These are phyloP conservation scores for Olivierus martensii DNA, from an alignment of 1,140 invertebrate species.

Conservation along the genomic window DNA sequence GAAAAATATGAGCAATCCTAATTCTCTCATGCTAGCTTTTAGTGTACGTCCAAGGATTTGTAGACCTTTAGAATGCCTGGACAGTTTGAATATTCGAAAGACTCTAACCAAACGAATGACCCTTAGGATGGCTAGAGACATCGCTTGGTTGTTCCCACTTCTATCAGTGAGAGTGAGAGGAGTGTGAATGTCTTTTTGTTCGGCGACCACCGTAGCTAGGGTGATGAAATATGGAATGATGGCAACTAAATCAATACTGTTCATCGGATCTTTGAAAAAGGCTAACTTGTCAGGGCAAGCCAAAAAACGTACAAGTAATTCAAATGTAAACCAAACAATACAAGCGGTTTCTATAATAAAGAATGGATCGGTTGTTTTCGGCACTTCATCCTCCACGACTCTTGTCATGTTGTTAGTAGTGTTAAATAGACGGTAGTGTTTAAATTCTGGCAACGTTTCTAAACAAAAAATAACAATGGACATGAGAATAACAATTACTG, in stretches of 20 bases:
- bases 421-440: constrained; percentile 96
- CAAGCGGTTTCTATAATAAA: constrained; percentile 96
- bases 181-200: background rate
- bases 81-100: constrained; percentile 97
- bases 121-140: constrained; percentile 93
- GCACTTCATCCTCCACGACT: constrained; percentile 90
- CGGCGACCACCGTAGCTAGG: constrained; percentile 91
- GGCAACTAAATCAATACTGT: constrained; percentile 98
- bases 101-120: constrained; percentile 95
- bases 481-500: constrained; percentile 95
- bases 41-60: constrained; percentile 96
- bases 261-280: constrained; percentile 99
- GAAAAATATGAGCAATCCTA: constrained; percentile 99
- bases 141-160: constrained; percentile 60
- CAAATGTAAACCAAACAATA: constrained; percentile 98
- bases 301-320: constrained; percentile 94
- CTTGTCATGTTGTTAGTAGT: constrained; percentile 86
- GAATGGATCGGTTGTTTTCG: constrained; percentile 92
- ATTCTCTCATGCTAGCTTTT: constrained; percentile 98
- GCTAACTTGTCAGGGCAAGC: constrained; percentile 96
- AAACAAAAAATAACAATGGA: constrained; percentile 99
- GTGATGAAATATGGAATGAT: constrained; percentile 99
- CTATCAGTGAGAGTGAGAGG: constrained; percentile 5
- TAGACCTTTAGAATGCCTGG: constrained; percentile 91
- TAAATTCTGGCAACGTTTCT: constrained; percentile 98